phyloP scores from a whole-genome alignment of 2,797 vertebrate species.

The Hypotaenidia philippensis region DNA sequence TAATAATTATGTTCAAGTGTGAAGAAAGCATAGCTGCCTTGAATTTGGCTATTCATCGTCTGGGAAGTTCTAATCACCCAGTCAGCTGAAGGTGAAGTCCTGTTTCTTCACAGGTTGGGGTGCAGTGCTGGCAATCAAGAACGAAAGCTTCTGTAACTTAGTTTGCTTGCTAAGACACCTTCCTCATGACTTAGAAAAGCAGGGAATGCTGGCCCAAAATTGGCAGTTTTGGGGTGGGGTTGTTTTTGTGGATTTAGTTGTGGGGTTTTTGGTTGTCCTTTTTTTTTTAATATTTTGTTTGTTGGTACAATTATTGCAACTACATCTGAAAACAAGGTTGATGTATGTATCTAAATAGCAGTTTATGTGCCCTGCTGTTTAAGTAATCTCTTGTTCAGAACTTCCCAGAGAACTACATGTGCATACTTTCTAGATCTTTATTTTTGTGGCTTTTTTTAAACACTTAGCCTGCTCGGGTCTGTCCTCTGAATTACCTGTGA shows the following conservation, averaged over 20 bases:
- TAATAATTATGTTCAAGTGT: background rate
- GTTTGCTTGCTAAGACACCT: background rate
- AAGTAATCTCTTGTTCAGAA: background rate
- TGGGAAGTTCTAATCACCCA: conserved; percentile 4
- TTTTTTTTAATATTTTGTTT: background rate
- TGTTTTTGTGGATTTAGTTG: background rate
- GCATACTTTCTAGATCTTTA: background rate
- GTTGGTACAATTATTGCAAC: background rate
- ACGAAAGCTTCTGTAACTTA: background rate
- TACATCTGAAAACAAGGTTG: background rate
- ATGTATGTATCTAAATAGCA: background rate
- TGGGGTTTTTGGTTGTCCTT: background rate
- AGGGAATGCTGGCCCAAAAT: background rate
- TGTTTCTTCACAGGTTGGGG: background rate
- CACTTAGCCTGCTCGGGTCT: background rate
- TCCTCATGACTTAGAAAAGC: background rate
- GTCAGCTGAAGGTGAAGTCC: background rate
- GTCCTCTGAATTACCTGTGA: background rate
- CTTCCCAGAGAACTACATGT: background rate
- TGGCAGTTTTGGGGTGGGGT: background rate
- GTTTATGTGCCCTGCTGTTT: background rate
- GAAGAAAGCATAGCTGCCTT: background rate
- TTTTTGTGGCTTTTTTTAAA: background rate
- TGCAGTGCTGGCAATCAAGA: background rate
- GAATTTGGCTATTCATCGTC: background rate